Percentiles rank a stretch among this genome's conserved stretches.
These are phyloP conservation scores for Orthosia gracilis DNA, from an alignment of 2,888 invertebrate genomes.

Conservation along the genomic window DNA sequence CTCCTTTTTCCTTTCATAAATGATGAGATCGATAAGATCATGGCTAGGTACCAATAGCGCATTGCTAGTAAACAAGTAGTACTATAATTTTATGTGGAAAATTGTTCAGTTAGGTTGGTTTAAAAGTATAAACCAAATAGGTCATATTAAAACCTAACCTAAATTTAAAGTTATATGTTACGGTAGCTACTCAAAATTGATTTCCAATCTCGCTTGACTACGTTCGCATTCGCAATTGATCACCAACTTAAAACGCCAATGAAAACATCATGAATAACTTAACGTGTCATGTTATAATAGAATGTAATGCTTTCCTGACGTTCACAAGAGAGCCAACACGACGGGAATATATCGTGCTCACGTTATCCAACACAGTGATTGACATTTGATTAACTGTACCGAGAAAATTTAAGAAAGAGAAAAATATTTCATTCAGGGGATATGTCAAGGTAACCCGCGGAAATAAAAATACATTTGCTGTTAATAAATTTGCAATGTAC, in stretches of 20 bases:
- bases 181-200: background rate
- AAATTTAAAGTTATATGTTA: background rate
- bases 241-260: conserved; percentile 33
- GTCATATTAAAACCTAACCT: background rate
- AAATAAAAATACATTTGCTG: background rate
- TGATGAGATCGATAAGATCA: too few species aligned
- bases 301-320: too few species aligned
- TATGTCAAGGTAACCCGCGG: background rate
- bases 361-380: conserved; percentile 44
- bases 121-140: too few species aligned
- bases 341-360: conserved; percentile 47
- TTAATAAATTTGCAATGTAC: too few species aligned
- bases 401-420: conserved; percentile 15
- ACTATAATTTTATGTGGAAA: too few species aligned
- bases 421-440: too few species aligned
- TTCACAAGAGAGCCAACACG: conserved; percentile 36
- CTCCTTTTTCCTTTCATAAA: too few species aligned
- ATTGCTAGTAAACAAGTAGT: too few species aligned
- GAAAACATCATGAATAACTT: conserved; percentile 38
- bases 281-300: conserved; percentile 28
- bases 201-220: background rate
- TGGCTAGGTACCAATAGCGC: too few species aligned
- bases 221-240: conserved; percentile 18
- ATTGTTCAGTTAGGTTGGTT: too few species aligned
- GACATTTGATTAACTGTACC: conserved; percentile 52